Base-by-base conservation (phyloP, 2,888 invertebrate genomes). In the Lasioglossum zephyrum region DNA sequence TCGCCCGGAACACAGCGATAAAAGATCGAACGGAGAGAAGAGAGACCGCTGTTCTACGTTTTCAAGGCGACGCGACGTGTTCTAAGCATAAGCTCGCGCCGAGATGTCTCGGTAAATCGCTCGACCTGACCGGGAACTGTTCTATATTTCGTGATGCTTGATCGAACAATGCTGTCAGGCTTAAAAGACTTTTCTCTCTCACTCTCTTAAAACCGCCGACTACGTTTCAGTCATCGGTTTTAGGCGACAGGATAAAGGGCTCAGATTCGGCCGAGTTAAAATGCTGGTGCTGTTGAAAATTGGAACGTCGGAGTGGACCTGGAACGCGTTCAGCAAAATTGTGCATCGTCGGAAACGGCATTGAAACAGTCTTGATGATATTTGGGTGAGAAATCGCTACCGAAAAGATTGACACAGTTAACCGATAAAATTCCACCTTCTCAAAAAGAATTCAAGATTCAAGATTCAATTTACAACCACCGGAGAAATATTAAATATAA, bases 1-100 rank as follows among this genome's bases (percentile, higher is more conserved):
- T 57, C 39, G 53, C 49, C 73, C 36, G 39, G 44, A 60, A 60
- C 60, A 73, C 78, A 73, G 36, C 66, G 57, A 74, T 79, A 69
- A 82, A 81, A 84, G 79, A 81, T 84, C 77, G 74, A 77, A 60
- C 60, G 36, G 31, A 77, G 39, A 4, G 47, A 39, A 63, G n/a
- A 13, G 31, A 60, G 26, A 16, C 13, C 26, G 13, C 16, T 26
- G 26, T 26, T 60, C 44, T n/a, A 49, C 36, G 53, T 53, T 31
- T 66, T 72, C 53, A 31, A 39, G 60, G 41, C 76, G 73, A 9
- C 36, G 26, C 47, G 16, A 47, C 76, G 39, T 60, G 60, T 60
- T 31, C 36, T 26, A 36, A 26, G 66, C 66, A 31, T 66, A 66
- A 36, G 31, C 13, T 36, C 36, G 26, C 60, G 26, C 66, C 66